phyloP scores from a whole-genome alignment of 2,888 invertebrate species.

The Drosophila nr. medialis region DNA sequence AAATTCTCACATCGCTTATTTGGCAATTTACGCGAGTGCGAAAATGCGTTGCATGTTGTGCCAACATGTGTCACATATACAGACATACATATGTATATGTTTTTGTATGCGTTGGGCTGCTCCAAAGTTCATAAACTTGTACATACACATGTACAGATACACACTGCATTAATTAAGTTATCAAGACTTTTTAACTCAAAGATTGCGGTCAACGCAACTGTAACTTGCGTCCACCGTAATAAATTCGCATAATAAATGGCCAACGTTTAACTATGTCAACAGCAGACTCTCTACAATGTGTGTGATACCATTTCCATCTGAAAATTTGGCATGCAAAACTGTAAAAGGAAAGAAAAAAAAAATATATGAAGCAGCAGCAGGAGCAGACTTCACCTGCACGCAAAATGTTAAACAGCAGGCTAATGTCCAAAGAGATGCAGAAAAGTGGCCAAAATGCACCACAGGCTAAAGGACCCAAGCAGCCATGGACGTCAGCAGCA shows the following conservation, averaged over 20 bases:
- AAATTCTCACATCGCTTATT: slow-evolving; percentile 77
- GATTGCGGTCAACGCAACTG: slow-evolving; percentile 51
- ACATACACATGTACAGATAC: slow-evolving; percentile 17
- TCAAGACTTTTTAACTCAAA: slow-evolving; percentile 57
- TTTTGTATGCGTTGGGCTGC: slow-evolving; percentile 27
- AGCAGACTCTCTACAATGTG: slow-evolving; percentile 34
- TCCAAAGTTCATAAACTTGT: slow-evolving; percentile 54
- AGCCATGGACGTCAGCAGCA: slow-evolving; percentile 29
- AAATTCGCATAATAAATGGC: slow-evolving; percentile 73
- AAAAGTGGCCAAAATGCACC: slow-evolving; percentile 52
- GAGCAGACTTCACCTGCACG: slow-evolving; percentile 46
- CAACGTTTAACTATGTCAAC: slow-evolving; percentile 73
- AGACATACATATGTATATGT: slow-evolving; percentile 2
- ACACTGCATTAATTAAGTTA: slow-evolving; percentile 65
- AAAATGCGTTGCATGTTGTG: slow-evolving; percentile 69
- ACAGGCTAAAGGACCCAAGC: slow-evolving; percentile 46
- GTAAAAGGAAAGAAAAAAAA: slow-evolving; percentile 10
- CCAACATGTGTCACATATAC: slow-evolving; percentile 20
- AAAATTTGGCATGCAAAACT: slow-evolving; percentile 50
- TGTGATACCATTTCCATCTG: slow-evolving; percentile 21
- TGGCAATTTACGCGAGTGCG: slow-evolving; percentile 78
- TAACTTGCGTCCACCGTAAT: slow-evolving; percentile 54
- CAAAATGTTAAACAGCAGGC: slow-evolving; percentile 70
- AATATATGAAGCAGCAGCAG: not conserved
- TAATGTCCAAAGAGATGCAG: slow-evolving; percentile 57